phyloP scores from a whole-genome alignment of 2,113 vertebrate genomes.

The Colossoma macropomum region DNA sequence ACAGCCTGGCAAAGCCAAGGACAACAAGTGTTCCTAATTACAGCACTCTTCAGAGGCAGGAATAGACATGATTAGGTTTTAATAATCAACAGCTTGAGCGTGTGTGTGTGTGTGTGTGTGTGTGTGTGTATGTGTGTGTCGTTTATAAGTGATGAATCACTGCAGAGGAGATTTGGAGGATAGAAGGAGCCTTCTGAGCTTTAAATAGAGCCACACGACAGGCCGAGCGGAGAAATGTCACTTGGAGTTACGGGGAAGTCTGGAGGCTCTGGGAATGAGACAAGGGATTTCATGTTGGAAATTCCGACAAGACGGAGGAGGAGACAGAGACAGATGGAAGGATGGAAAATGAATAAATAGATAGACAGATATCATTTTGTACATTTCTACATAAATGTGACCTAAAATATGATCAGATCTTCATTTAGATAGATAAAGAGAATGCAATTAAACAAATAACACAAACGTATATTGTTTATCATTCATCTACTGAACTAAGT shows the following conservation, averaged over 20 bases:
- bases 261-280: not conserved
- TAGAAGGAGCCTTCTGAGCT: conserved; percentile 35
- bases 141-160: conserved; percentile 54
- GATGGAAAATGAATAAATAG: not conserved
- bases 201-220: conserved; percentile 47
- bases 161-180: conserved; percentile 35
- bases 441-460: not conserved
- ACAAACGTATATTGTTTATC: not conserved
- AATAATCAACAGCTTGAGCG: conserved; percentile 43
- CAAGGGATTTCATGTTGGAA: not conserved
- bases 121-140: not conserved
- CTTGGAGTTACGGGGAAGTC: conserved; percentile 22
- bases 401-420: no score
- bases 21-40: conserved; percentile 47
- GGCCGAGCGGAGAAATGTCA: conserved; percentile 42
- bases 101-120: conserved; percentile 3
- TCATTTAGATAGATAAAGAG: no score
- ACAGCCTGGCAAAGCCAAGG: not conserved
- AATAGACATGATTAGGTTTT: conserved; percentile 40
- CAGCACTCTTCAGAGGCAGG: conserved; percentile 33
- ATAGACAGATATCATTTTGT: not conserved
- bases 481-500: no score
- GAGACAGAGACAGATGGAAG: not conserved
- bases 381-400: no score
- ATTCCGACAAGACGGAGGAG: not conserved